Evolutionary conservation across 2,113 vertebrate genomes (phyloP).

Genomic region (Trichomycterus rosablanca): DNA sequence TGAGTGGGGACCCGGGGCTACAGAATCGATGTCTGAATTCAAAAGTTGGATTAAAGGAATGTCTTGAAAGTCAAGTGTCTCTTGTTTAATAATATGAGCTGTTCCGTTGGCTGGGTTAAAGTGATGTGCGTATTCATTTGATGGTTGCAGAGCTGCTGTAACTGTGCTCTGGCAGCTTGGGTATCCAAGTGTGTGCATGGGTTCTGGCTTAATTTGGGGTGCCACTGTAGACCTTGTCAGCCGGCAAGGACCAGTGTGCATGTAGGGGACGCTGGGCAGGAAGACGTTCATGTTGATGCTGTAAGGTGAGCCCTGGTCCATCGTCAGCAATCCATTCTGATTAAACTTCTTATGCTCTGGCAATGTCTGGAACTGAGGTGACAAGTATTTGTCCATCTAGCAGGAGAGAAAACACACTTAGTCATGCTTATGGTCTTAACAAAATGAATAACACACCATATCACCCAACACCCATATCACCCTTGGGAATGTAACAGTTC

Average conservation of each 20-base stretch:
- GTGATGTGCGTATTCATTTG: conserved; percentile 85
- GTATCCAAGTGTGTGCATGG: conserved; percentile 75
- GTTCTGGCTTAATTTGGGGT: conserved; percentile 85
- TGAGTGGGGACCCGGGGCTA: conserved; percentile 68
- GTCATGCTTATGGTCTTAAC: neutral
- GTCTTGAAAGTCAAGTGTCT: conserved; percentile 84
- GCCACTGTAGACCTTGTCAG: conserved; percentile 69
- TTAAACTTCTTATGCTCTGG: conserved; percentile 79
- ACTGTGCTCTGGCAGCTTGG: conserved; percentile 70
- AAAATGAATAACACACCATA: neutral
- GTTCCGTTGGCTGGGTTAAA: conserved; percentile 72
- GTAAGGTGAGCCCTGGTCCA: conserved; percentile 84
- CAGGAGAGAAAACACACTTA: conserved; percentile 38
- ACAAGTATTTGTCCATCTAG: conserved; percentile 88
- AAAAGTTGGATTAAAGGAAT: conserved; percentile 87
- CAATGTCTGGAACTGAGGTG: conserved; percentile 67
- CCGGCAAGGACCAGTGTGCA: conserved; percentile 86
- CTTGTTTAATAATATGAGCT: conserved; percentile 87
- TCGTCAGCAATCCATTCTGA: conserved; percentile 76
- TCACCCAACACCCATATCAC: neutral
- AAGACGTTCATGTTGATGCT: conserved; percentile 95
- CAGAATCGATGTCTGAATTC: conserved; percentile 86
- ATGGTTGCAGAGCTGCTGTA: conserved; percentile 54
- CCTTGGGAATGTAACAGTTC: too few species aligned
- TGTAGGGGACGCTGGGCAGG: conserved; percentile 82